Percentiles rank a stretch among this genome's conserved stretches.
Evolutionary conservation across 2,113 vertebrate species (phyloP).

Genomic region (Stictonetta naevosa): DNA sequence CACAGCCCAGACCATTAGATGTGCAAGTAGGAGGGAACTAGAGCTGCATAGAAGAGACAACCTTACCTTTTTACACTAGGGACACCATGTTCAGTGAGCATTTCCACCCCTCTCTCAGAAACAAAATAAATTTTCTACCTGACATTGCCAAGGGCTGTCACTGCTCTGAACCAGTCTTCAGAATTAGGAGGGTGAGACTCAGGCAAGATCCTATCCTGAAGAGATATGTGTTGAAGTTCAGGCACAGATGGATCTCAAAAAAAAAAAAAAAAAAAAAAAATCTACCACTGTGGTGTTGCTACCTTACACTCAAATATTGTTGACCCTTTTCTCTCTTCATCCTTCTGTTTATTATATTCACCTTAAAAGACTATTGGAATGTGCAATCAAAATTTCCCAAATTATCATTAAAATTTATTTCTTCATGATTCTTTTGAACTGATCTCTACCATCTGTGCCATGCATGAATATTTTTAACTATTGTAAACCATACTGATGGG

Average conservation of each 20-base stretch:
- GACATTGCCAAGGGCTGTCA: neutral
- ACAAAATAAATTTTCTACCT: neutral
- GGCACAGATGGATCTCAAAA: neutral
- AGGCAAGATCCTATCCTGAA: neutral
- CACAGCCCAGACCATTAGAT: neutral
- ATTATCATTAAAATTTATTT: neutral
- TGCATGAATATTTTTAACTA: slow-evolving; percentile 11
- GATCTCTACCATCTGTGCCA: neutral
- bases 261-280: neutral
- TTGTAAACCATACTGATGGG: neutral
- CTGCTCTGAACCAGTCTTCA: neutral
- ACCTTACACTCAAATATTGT: neutral
- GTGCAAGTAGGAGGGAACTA: neutral
- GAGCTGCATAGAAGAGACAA: neutral
- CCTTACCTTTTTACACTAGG: neutral
- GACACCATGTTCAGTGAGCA: accelerated
- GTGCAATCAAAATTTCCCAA: neutral
- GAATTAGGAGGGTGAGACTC: neutral
- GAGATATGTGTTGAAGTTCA: neutral
- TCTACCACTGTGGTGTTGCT: neutral
- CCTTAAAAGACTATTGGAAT: neutral
- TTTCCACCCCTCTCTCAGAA: neutral
- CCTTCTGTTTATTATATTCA: neutral
- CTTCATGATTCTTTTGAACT: neutral
- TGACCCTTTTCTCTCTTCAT: neutral